Base-by-base conservation (phyloP, 2,888 invertebrate genomes). In the Drosophila mayaguana region DNA sequence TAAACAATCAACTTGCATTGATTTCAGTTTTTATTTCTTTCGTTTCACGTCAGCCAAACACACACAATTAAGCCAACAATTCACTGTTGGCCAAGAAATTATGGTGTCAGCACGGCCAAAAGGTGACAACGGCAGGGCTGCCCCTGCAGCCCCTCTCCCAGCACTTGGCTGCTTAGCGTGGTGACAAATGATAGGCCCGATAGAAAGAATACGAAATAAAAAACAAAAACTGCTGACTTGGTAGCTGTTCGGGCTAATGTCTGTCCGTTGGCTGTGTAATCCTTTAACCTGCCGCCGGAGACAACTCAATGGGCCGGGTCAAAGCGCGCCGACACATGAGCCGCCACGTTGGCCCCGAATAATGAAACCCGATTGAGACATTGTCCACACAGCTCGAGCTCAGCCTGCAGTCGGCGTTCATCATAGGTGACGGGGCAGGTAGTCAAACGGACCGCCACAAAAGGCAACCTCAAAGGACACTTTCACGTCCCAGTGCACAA, bases 21-120 rank as follows among this genome's bases (percentile, higher is more conserved):
- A 84, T 89, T 89, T 69, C 55, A 18, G 56, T 40, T 64, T 72
- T 80, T 65, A 60, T 38, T 54, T 55, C 69, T 72, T 80, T 63
- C 62, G 50, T 60, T 67, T 61, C 72, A 16, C 63, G 69, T 68
- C 78, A 74, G 65, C 59, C 81, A 75, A 76, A 38, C 38, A n/a
- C 53, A 40, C 22, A 89, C 89, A 89, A 86, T 86, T 86, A 86
- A 89, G 88, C 80, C 82, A 78, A 78, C 88, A 84, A 78, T 84
- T 80, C 83, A 61, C 70, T 65, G 77, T 69, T 89, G 63, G 82
- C 89, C 88, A 76, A 79, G 81, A 89, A 88, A 89, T 85, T 85
- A 72, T 85, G 86, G 88, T 86, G 86, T 88, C 85, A 86, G 81
- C 85, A 73, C 83, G 82, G 71, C 55, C 34, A 36, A 67, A 67